phyloP scores from a whole-genome alignment of 2,113 vertebrate species.

The Aptenodytes forsteri region DNA sequence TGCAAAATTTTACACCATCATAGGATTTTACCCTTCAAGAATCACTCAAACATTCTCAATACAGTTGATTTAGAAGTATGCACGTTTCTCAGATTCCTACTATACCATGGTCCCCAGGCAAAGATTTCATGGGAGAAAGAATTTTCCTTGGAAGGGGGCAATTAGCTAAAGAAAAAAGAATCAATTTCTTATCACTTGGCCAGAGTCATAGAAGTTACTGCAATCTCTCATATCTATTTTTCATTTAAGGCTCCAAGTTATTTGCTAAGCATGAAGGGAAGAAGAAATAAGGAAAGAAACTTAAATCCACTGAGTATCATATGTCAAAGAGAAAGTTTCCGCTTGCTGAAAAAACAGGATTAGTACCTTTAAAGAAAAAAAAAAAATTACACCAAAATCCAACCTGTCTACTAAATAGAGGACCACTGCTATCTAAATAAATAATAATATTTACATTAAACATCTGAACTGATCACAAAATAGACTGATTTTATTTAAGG shows the following conservation, averaged over 20 bases:
- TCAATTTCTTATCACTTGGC: neutral
- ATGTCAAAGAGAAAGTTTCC: neutral
- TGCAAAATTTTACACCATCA: neutral
- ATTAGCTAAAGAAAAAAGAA: slow-evolving; percentile 25
- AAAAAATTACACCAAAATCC: neutral
- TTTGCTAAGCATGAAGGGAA: neutral
- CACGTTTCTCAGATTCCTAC: neutral
- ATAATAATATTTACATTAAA: neutral
- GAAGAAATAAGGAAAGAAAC: neutral
- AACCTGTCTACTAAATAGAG: neutral
- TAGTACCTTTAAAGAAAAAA: neutral
- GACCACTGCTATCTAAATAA: neutral
- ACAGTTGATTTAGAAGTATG: neutral
- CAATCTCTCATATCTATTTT: slow-evolving; percentile 17
- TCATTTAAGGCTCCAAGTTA: slow-evolving; percentile 14
- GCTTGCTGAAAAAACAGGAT: neutral
- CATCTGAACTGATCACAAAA: neutral
- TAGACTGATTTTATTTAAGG: neutral
- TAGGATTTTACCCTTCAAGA: neutral
- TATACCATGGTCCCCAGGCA: neutral
- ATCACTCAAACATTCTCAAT: neutral
- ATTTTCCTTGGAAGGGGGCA: slow-evolving; percentile 8
- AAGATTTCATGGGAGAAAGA: neutral
- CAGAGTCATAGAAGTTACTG: neutral
- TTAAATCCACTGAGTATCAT: neutral